These are phyloP conservation scores for Molossus molossus DNA, from an alignment of 2,797 vertebrate genomes.

Conservation along the genomic window DNA sequence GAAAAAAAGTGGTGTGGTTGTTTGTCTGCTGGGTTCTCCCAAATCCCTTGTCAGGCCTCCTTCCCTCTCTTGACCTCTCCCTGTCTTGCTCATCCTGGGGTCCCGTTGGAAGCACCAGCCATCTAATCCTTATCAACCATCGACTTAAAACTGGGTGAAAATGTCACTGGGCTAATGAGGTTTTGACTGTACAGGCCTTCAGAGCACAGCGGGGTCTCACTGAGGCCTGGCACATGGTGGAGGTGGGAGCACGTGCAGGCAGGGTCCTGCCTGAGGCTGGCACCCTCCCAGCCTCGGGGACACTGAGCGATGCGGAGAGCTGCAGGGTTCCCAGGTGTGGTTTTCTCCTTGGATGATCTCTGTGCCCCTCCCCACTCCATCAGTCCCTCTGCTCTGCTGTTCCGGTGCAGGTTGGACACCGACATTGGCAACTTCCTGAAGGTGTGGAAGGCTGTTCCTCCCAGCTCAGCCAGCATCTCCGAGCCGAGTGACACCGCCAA, in stretches of 20 bases:
- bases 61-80: background rate
- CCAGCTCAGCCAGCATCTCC: slow-evolving; percentile 49
- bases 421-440: slow-evolving; percentile 84
- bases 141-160: background rate
- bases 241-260: background rate
- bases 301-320: background rate
- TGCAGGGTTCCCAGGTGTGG: background rate
- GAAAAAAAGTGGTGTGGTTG: background rate
- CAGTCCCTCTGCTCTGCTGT: background rate
- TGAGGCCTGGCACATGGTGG: background rate
- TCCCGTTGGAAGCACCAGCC: background rate
- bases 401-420: slow-evolving; percentile 77
- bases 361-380: background rate
- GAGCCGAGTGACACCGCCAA: background rate
- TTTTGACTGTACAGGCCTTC: background rate
- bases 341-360: background rate
- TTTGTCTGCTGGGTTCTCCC: background rate
- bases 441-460: slow-evolving; percentile 84
- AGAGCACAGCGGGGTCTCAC: background rate
- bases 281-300: background rate
- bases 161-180: background rate
- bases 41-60: no score
- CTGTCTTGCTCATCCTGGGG: background rate
- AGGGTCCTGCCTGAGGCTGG: background rate
- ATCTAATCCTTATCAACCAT: background rate